Percentiles rank a stretch among this genome's conserved stretches.
Conservation (phyloP, 2,113 vertebrate species). For the Eublepharis macularius region DNA sequence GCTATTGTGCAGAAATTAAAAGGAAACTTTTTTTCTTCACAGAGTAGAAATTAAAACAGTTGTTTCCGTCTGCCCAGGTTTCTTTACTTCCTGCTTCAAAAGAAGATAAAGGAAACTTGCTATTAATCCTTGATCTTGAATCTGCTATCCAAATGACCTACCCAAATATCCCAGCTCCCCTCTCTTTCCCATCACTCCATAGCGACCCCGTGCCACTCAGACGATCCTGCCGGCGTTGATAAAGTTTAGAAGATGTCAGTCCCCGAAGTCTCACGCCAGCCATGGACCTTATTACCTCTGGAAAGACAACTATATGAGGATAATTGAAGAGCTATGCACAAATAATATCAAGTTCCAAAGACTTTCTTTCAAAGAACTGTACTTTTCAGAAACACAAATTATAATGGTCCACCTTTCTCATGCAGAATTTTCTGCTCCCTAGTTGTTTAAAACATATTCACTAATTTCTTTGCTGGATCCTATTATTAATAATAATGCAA, state of each 20-base stretch:
- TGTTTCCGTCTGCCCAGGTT: slow-evolving; percentile 15
- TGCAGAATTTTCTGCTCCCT: not conserved
- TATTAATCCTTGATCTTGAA: not conserved
- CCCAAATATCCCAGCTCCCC: slow-evolving; percentile 30
- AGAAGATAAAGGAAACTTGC: slow-evolving; percentile 9
- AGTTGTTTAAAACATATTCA: not conserved
- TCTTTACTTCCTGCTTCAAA: not conserved
- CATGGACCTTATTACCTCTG: slow-evolving; percentile 58
- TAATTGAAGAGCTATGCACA: slow-evolving; percentile 7
- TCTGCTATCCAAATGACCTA: slow-evolving; percentile 51
- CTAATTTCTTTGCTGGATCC: slow-evolving; percentile 10
- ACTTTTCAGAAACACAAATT: slow-evolving; percentile 26
- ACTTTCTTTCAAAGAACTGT: slow-evolving; percentile 60
- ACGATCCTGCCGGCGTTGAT: slow-evolving; percentile 65
- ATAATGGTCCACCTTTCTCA: slow-evolving; percentile 41
- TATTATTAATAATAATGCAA: not conserved
- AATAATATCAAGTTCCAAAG: slow-evolving; percentile 4
- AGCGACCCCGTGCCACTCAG: slow-evolving; percentile 46
- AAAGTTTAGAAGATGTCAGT: slow-evolving; percentile 68
- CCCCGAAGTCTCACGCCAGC: slow-evolving; percentile 55
- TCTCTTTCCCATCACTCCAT: slow-evolving; percentile 32
- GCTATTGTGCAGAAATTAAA: slow-evolving; percentile 65
- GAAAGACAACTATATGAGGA: slow-evolving; percentile 30
- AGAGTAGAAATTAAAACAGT: slow-evolving; percentile 37
- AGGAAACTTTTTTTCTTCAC: slow-evolving; percentile 40